Conservation (phyloP, 2,797 vertebrate genomes). For the Protosalanx chinensis region DNA sequence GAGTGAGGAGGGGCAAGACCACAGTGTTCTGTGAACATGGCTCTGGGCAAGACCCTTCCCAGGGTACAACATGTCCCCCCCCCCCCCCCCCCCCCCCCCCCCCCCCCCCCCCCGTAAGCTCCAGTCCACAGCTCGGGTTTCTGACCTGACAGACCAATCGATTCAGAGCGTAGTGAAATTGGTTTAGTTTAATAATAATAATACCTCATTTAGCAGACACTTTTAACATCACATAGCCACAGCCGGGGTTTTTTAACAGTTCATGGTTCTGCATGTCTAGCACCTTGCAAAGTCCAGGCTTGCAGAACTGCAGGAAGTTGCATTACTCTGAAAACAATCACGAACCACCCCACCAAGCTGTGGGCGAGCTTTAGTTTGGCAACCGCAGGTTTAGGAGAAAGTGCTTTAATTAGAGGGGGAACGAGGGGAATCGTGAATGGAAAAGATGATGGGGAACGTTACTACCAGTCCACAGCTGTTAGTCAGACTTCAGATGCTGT, state of each 20-base stretch:
- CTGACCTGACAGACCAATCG: too few species aligned
- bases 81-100: too few species aligned
- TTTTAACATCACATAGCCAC: too few species aligned
- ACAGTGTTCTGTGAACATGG: not conserved
- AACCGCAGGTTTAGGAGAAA: not conserved
- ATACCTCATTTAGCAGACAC: too few species aligned
- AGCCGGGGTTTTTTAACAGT: not conserved
- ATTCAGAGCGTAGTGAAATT: not conserved
- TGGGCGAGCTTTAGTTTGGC: not conserved
- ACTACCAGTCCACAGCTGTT: not conserved
- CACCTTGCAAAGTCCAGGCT: not conserved
- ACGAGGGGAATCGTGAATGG: not conserved
- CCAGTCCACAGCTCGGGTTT: too few species aligned
- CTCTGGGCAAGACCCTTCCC: not conserved
- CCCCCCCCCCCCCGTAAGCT: too few species aligned
- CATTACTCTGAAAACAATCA: not conserved
- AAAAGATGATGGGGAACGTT: not conserved
- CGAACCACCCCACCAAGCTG: not conserved
- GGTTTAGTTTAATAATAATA: not conserved
- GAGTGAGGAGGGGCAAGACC: not conserved
- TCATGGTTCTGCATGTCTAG: not conserved
- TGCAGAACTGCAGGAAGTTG: not conserved
- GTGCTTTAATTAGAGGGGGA: not conserved
- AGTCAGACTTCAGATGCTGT: slow-evolving; percentile 12
- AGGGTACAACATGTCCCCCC: too few species aligned